These are phyloP conservation scores for Mobula hypostoma DNA, from an alignment of 2,113 vertebrate genomes.

Conservation along the genomic window DNA sequence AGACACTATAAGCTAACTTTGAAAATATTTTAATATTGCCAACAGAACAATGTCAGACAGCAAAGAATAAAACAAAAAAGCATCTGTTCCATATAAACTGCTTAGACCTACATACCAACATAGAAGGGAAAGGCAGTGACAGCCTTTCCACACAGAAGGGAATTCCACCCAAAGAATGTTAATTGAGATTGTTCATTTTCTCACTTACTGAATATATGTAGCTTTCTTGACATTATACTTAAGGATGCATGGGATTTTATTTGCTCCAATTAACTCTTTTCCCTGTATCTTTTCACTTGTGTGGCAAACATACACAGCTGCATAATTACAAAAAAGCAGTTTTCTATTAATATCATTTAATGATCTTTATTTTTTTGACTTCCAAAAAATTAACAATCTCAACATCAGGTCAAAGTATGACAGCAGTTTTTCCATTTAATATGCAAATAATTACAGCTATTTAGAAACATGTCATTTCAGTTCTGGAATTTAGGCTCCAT, in stretches of 20 bases:
- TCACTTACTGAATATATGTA: conserved; percentile 16
- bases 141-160: background rate
- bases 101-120: conserved; percentile 21
- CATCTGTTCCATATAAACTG: conserved; percentile 35
- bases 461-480: conserved; percentile 27
- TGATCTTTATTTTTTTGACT: background rate
- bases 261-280: background rate
- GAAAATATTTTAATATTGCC: conserved; percentile 39
- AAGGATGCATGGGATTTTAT: background rate
- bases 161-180: conserved; percentile 19
- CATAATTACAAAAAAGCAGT: background rate
- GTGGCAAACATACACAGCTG: background rate
- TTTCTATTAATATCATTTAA: background rate
- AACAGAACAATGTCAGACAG: conserved; percentile 37
- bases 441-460: background rate
- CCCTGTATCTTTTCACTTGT: background rate
- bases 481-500: background rate
- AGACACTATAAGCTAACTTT: conserved; percentile 36
- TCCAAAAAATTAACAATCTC: background rate
- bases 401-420: background rate
- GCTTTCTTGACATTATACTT: conserved; percentile 14
- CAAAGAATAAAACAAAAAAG: conserved; percentile 35
- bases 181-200: conserved; percentile 6
- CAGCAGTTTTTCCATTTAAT: conserved; percentile 18
- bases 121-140: conserved; percentile 5